Evolutionary conservation across 2,797 vertebrate genomes (phyloP).

Genomic region (Poecilia velifera): DNA sequence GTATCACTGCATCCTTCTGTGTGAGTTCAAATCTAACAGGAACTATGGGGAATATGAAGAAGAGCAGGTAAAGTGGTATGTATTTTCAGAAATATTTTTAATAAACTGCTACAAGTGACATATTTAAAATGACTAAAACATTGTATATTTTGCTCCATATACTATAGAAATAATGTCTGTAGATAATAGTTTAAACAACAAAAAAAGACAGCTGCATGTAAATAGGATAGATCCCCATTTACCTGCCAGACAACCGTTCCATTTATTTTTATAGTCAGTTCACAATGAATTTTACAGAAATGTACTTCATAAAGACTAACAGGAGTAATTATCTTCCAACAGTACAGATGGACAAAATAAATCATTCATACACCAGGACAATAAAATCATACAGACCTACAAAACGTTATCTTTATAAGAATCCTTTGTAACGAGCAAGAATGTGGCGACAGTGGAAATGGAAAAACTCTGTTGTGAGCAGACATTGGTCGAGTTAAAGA

Average conservation of each 20-base stretch:
- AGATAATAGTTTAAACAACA: not conserved
- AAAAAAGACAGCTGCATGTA: not conserved
- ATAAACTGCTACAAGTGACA: not conserved
- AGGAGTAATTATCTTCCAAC: not conserved
- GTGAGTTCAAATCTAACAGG: not conserved
- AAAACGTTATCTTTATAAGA: not conserved
- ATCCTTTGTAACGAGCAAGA: not conserved
- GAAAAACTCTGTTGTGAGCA: not conserved
- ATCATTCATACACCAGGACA: not conserved
- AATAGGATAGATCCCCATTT: not conserved
- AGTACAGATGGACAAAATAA: not conserved
- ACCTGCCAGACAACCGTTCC: not conserved
- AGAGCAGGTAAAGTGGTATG: not conserved
- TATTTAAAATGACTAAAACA: not conserved
- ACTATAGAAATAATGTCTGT: not conserved
- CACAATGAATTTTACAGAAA: not conserved
- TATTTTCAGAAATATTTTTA: not conserved
- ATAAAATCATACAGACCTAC: not conserved
- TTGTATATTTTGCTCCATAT: not conserved
- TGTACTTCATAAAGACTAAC: not conserved
- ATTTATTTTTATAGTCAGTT: no score
- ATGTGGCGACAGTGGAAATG: not conserved
- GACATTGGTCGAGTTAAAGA: not conserved
- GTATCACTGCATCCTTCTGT: constrained; percentile 14
- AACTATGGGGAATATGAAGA: not conserved